These are phyloP conservation scores for Mesitornis unicolor DNA, from an alignment of 2,113 vertebrate species.

Conservation along the genomic window DNA sequence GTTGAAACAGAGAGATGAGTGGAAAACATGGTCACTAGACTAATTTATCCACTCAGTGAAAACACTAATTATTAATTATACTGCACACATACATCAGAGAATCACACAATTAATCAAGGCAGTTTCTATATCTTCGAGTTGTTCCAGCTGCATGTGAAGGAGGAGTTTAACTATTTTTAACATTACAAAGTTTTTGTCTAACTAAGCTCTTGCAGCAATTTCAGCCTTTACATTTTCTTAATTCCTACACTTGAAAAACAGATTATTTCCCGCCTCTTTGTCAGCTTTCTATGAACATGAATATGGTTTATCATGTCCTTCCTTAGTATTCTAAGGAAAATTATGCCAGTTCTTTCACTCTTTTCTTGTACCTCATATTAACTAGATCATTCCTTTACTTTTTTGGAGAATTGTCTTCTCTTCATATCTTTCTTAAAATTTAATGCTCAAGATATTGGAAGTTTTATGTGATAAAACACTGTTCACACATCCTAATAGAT, in stretches of 20 bases:
- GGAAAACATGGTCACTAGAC: not conserved
- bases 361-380: not conserved
- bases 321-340: not conserved
- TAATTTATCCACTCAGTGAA: not conserved
- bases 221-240: not conserved
- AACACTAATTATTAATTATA: not conserved
- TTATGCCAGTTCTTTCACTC: accelerated
- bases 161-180: not conserved
- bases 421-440: not conserved
- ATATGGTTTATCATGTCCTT: not conserved
- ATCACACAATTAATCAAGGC: not conserved
- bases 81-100: not conserved
- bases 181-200: not conserved
- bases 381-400: not conserved
- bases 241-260: not conserved
- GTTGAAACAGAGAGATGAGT: not conserved
- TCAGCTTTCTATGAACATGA: not conserved
- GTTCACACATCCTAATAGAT: not conserved
- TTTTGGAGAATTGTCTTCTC: not conserved
- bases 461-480: not conserved
- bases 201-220: not conserved
- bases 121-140: not conserved
- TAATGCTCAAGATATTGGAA: not conserved
- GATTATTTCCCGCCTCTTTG: not conserved
- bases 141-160: not conserved